A percentile compares a stretch with the other conserved stretches of the same genome.
phyloP scores from a whole-genome alignment of 2,888 invertebrate genomes.

The Capitulum mitella region DNA sequence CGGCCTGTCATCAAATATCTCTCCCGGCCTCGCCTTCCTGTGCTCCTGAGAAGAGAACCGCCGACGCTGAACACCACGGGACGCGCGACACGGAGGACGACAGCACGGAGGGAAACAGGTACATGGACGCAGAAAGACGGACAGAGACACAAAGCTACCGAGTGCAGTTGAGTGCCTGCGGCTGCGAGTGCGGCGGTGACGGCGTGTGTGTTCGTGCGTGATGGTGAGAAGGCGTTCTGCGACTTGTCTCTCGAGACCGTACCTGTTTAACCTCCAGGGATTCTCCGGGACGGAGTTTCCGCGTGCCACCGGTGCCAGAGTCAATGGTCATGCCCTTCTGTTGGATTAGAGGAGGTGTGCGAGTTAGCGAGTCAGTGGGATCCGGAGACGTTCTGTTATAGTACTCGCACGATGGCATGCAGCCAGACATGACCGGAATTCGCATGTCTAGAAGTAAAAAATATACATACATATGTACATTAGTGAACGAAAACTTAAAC shows the following conservation, averaged over 20 bases:
- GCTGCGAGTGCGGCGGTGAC: background rate
- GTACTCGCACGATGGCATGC: no score
- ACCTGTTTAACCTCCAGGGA: slow-evolving; percentile 39
- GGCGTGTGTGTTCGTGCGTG: no score
- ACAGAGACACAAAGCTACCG: background rate
- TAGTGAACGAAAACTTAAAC: background rate
- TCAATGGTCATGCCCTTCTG: slow-evolving; percentile 39
- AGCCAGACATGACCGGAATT: no score
- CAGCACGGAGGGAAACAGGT: background rate
- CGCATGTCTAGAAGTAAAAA: no score
- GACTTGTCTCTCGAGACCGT: no score
- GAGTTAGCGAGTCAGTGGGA: slow-evolving; percentile 35
- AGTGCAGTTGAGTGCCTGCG: no score
- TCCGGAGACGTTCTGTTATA: no score
- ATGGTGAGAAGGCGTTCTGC: no score
- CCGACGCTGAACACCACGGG: background rate
- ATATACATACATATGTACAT: background rate
- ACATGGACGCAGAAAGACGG: background rate
- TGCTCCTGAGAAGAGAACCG: slow-evolving; percentile 56
- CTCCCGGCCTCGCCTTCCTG: slow-evolving; percentile 88
- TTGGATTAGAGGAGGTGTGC: slow-evolving; percentile 13
- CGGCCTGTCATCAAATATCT: slow-evolving; percentile 89
- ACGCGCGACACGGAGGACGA: background rate
- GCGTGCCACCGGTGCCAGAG: slow-evolving; percentile 37
- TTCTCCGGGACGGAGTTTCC: slow-evolving; percentile 39